phyloP scores from a whole-genome alignment of 2,797 vertebrate genomes.

The Tamandua tetradactyla region DNA sequence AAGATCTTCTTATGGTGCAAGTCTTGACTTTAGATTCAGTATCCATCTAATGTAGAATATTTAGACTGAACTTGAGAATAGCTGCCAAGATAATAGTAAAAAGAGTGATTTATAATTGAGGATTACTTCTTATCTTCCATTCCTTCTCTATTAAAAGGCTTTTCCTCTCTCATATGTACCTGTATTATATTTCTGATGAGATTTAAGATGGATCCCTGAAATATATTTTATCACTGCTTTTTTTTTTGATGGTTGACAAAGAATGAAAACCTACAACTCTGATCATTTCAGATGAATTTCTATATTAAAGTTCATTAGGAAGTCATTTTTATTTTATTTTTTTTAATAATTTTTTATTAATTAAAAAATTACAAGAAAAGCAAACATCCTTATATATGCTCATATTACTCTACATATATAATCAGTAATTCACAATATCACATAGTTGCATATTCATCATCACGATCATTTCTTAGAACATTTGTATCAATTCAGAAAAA shows the following conservation, averaged over 20 bases:
- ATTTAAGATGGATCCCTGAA: background rate
- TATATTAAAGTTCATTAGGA: background rate
- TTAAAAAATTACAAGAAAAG: too few relatives aligned
- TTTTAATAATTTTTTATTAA: too few relatives aligned
- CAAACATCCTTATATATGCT: too few relatives aligned
- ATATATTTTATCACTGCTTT: background rate
- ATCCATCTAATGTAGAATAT: background rate
- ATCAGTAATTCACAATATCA: too few relatives aligned
- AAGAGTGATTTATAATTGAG: background rate
- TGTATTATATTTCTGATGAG: background rate
- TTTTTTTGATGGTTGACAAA: background rate
- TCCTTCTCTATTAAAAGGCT: background rate
- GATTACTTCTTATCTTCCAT: background rate
- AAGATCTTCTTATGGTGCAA: background rate
- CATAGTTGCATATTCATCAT: too few relatives aligned
- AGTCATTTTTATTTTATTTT: background rate
- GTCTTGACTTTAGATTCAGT: background rate
- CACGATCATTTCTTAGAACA: too few relatives aligned
- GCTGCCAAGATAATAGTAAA: background rate
- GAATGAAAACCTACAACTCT: background rate
- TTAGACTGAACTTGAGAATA: background rate
- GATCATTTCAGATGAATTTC: conserved; percentile 5
- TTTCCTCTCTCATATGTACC: background rate
- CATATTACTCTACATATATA: too few relatives aligned
- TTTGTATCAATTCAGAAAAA: too few relatives aligned